Conservation (phyloP, 2,888 invertebrate species). For the Antheraea assamensis region DNA sequence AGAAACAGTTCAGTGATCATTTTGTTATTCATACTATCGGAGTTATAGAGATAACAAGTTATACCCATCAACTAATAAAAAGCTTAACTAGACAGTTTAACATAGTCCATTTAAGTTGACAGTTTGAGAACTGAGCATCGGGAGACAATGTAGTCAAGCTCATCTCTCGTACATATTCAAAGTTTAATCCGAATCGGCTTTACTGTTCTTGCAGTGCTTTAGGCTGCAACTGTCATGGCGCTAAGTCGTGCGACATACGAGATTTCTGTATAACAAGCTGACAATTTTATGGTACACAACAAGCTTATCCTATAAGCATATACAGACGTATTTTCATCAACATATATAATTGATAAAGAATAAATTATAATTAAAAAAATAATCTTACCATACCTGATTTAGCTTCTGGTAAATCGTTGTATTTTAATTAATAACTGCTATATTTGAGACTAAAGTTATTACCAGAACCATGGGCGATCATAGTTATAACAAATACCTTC, state of each 20-base stretch:
- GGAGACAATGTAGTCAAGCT: conserved; percentile 38
- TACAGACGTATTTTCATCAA: neutral
- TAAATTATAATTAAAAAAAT: too few species aligned
- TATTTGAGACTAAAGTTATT: too few species aligned
- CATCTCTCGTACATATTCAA: conserved; percentile 69
- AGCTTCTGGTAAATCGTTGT: too few species aligned
- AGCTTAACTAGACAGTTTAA: neutral
- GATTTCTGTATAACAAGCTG: neutral
- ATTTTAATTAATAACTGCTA: too few species aligned
- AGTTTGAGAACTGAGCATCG: neutral
- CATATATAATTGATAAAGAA: too few species aligned
- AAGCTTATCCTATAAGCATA: neutral
- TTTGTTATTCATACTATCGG: too few species aligned
- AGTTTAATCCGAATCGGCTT: conserved; percentile 74
- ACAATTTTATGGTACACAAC: neutral
- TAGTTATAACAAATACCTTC: too few species aligned
- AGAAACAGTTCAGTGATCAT: too few species aligned
- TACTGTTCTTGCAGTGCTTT: conserved; percentile 53
- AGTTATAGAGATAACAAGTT: neutral
- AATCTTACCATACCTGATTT: too few species aligned
- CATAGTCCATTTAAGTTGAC: conserved; percentile 9
- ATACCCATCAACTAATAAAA: neutral
- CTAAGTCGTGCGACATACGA: conserved; percentile 39
- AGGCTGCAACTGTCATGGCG: conserved; percentile 34
- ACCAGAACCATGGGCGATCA: too few species aligned